Evolutionary conservation across 2,888 invertebrate species (phyloP), one percentile per base, ranked within the genome.

Genomic region (Melieria crassipennis): DNA sequence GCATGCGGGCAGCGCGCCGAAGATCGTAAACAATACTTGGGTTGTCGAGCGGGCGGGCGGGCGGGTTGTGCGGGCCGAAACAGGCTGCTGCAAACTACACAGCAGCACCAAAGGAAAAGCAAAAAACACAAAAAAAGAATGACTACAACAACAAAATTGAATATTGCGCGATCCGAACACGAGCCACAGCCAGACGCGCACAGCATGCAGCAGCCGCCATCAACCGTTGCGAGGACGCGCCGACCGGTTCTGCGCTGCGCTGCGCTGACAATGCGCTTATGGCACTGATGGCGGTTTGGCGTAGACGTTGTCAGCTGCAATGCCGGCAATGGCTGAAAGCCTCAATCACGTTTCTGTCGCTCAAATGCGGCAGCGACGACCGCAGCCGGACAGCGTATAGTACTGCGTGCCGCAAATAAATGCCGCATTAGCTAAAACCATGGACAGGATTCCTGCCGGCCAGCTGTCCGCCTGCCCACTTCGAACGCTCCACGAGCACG

Each of bases 151-250:
- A 46, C 11, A 11, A 60, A 60, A 67, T 67, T 55, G 45, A 70
- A 70, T 70, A 61, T 70, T 61, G 70, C 65, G 70, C 70, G 61
- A 70, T 70, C 70, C 61, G 45, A 70, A 70, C 70, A 70, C 70
- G 70, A 70, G 70, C 70, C 70, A 70, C 55, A 65, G 63, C 56
- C 47, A 58, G 47, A 16, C 13, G 58, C 11, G 13, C 47, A 47
- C 56, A 48, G 48, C 47, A 50, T 57, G 57, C 66, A 47, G 30
- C 13, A 42, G 16, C 47, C 48, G 42, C 42, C 46, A 48, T 30
- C 66, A 47, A 57, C 30, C 11, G 47, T 46, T 47, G 47, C 48
- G 48, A 58, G 16, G 47, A 56, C 10, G 56, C 42, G 58, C 16
- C 46, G 63, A 69, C 69, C 69, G 63, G 63, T 69, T 63, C 56